phyloP scores from a whole-genome alignment of 2,888 invertebrate genomes.

The Acholoe squamosa region DNA sequence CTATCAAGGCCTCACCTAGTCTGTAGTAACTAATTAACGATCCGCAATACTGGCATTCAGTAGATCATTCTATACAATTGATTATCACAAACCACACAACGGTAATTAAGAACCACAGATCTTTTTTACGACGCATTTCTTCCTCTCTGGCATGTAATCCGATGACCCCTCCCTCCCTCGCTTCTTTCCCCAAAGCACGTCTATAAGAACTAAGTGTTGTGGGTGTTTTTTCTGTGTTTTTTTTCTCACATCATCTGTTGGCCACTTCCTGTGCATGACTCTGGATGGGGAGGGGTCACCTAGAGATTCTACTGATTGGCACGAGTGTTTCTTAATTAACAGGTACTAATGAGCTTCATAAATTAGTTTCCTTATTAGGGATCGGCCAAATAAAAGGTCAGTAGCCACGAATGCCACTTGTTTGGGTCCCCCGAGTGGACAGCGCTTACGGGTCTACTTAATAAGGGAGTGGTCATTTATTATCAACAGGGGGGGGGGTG shows the following conservation, averaged over 20 bases:
- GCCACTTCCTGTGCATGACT: background rate
- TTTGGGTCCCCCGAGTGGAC: background rate
- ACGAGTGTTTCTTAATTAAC: background rate
- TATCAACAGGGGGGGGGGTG: too few relatives aligned
- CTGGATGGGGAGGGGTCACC: background rate
- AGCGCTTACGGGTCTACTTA: too few relatives aligned
- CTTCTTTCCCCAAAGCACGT: too few relatives aligned
- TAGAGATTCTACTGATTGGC: slow-evolving; percentile 14
- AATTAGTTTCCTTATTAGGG: slow-evolving; percentile 7
- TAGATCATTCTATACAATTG: background rate
- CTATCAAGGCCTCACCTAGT: too few relatives aligned
- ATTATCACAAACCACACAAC: background rate
- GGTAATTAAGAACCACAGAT: slow-evolving; percentile 10
- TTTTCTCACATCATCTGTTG: background rate
- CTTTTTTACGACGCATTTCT: background rate
- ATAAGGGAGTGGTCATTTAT: too few relatives aligned
- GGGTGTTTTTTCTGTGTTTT: background rate
- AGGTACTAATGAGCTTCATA: background rate
- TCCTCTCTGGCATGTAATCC: background rate
- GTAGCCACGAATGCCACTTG: background rate
- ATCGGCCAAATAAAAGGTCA: background rate
- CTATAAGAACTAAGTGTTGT: too few relatives aligned
- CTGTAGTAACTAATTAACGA: too few relatives aligned
- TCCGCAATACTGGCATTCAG: background rate
- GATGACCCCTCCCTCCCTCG: too few relatives aligned